Evolutionary conservation across 2,888 invertebrate species (phyloP).

Genomic region (Pollenia griseotomentosa): DNA sequence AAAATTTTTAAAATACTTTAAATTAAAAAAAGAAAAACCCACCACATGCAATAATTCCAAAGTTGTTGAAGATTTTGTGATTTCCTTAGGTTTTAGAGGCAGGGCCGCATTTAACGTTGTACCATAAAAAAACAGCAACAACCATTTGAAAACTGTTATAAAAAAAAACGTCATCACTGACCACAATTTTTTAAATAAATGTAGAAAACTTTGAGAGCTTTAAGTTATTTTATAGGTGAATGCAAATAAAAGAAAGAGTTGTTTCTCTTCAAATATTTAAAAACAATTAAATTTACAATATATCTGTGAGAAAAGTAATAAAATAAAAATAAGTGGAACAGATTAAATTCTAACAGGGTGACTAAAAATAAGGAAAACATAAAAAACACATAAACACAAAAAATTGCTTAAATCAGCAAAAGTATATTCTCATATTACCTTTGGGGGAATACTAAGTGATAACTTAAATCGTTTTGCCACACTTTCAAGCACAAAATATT

Average conservation of each 20-base stretch:
- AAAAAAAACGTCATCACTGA: constrained; percentile 9
- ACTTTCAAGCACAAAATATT: too few relatives aligned
- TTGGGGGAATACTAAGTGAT: too few relatives aligned
- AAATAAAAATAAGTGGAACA: neutral
- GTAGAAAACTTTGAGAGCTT: neutral
- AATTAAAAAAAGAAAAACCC: neutral
- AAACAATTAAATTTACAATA: neutral
- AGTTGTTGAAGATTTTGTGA: neutral
- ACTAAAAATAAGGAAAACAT: neutral
- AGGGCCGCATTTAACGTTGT: neutral
- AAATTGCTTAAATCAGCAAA: neutral
- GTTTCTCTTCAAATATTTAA: neutral
- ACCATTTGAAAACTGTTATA: neutral
- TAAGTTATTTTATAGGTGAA: constrained; percentile 16
- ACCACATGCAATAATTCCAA: constrained; percentile 59
- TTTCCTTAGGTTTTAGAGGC: neutral
- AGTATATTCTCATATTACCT: too few relatives aligned
- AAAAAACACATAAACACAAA: neutral
- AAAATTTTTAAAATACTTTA: too few relatives aligned
- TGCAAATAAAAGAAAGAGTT: constrained; percentile 11
- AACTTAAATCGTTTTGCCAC: too few relatives aligned
- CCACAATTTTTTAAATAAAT: constrained; percentile 31
- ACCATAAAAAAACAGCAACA: neutral
- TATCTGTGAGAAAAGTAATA: neutral
- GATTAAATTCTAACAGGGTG: neutral